Evolutionary conservation across 2,113 vertebrate species (phyloP).

Genomic region (Zosterops lateralis): DNA sequence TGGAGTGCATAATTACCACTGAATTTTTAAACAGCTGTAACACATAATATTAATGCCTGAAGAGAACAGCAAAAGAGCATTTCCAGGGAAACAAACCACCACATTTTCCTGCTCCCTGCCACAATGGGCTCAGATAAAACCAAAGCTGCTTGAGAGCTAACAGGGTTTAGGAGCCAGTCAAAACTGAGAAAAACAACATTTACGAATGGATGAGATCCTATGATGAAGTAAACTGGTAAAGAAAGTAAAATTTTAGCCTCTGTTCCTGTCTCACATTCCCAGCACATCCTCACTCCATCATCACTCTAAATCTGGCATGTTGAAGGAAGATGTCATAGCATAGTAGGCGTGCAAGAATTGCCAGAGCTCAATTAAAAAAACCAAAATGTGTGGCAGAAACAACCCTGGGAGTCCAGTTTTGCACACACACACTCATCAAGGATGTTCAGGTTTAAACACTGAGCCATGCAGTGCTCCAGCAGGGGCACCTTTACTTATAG

Average conservation of each 20-base stretch:
- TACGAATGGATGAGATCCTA: neutral
- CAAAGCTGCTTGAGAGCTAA: neutral
- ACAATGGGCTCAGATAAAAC: neutral
- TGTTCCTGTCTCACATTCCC: neutral
- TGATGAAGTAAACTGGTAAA: neutral
- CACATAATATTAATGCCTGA: slow-evolving; percentile 35
- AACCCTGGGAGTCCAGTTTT: accelerated
- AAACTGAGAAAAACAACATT: slow-evolving; percentile 14
- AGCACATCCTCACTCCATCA: neutral
- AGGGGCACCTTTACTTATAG: neutral
- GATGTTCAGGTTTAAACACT: neutral
- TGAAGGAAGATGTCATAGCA: neutral
- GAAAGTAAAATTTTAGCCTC: neutral
- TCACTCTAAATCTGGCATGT: neutral
- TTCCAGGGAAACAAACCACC: slow-evolving; percentile 23
- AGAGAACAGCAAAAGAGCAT: slow-evolving; percentile 28
- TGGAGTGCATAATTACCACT: slow-evolving; percentile 29
- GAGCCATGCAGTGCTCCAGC: neutral
- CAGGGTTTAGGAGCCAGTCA: neutral
- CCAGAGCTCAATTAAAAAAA: neutral
- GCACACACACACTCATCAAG: neutral
- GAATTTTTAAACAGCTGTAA: slow-evolving; percentile 46
- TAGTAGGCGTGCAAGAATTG: neutral
- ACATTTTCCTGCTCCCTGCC: neutral
- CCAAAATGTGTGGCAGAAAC: neutral